Conservation (phyloP, 2,888 invertebrate species). For the Podabrus alpinus region DNA sequence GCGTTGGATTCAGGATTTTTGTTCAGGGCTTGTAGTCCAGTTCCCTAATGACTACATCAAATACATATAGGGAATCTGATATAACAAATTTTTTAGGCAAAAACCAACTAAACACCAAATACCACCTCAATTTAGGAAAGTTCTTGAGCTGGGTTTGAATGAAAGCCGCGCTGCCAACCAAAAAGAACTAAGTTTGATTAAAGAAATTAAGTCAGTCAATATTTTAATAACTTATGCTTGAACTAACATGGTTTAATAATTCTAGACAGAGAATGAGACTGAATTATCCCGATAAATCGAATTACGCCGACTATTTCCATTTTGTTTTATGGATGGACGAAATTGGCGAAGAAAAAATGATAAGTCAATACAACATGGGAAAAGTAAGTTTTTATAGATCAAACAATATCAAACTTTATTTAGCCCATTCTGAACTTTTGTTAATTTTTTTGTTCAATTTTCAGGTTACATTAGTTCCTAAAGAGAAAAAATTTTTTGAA, state of each 20-base stretch:
- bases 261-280: slow-evolving; percentile 49
- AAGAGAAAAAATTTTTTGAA: slow-evolving; percentile 39
- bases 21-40: too few relatives aligned
- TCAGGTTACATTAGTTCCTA: slow-evolving; percentile 7
- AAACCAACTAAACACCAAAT: slow-evolving; percentile 27
- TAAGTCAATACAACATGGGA: slow-evolving; percentile 48
- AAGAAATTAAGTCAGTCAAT: background rate
- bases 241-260: slow-evolving; percentile 17
- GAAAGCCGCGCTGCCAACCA: background rate
- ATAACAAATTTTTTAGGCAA: background rate
- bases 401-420: too few relatives aligned
- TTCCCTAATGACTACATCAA: too few relatives aligned
- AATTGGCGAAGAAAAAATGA: slow-evolving; percentile 54
- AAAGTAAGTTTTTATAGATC: slow-evolving; percentile 51
- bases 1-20: too few relatives aligned
- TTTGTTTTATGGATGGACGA: slow-evolving; percentile 68
- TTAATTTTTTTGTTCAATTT: too few relatives aligned
- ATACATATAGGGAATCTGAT: background rate
- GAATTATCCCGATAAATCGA: slow-evolving; percentile 52
- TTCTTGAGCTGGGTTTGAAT: slow-evolving; percentile 29
- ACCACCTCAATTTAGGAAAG: slow-evolving; percentile 25
- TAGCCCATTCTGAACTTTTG: too few relatives aligned
- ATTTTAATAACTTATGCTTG: background rate
- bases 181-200: background rate
- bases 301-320: slow-evolving; percentile 61